Percentiles rank a stretch among this genome's conserved stretches.
These are phyloP conservation scores for Ovibos moschatus DNA, from an alignment of 2,113 vertebrate genomes.

Conservation along the genomic window DNA sequence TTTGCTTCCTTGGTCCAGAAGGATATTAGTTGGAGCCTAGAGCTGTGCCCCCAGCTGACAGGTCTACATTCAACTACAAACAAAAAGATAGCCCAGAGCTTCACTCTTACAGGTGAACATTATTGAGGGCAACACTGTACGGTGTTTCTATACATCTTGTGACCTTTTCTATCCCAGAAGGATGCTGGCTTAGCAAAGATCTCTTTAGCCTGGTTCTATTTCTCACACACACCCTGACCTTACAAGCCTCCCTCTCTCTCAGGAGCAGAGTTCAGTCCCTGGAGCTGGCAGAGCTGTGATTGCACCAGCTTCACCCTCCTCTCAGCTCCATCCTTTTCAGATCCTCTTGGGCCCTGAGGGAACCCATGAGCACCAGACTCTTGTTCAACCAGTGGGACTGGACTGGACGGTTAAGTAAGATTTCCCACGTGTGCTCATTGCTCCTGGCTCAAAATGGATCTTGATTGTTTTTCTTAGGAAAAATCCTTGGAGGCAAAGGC, in stretches of 20 bases:
- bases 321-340: neutral
- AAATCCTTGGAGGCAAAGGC: neutral
- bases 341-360: neutral
- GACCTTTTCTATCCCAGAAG: neutral
- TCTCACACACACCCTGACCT: neutral
- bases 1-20: neutral
- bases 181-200: neutral
- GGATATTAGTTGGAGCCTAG: neutral
- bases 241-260: neutral
- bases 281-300: neutral
- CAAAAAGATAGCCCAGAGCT: neutral
- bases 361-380: neutral
- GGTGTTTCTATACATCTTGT: neutral
- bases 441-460: neutral
- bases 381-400: neutral
- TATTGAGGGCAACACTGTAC: neutral
- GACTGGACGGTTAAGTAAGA: neutral
- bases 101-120: neutral
- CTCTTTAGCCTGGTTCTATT: neutral
- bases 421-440: neutral
- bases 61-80: neutral
- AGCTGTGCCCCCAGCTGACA: neutral
- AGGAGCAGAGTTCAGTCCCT: neutral
- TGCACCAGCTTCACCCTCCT: neutral
- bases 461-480: neutral